A percentile compares a stretch with the other conserved stretches of the same genome.
Conservation (phyloP, 2,797 vertebrate genomes). For the Xiphorhynchus erythropygius region DNA sequence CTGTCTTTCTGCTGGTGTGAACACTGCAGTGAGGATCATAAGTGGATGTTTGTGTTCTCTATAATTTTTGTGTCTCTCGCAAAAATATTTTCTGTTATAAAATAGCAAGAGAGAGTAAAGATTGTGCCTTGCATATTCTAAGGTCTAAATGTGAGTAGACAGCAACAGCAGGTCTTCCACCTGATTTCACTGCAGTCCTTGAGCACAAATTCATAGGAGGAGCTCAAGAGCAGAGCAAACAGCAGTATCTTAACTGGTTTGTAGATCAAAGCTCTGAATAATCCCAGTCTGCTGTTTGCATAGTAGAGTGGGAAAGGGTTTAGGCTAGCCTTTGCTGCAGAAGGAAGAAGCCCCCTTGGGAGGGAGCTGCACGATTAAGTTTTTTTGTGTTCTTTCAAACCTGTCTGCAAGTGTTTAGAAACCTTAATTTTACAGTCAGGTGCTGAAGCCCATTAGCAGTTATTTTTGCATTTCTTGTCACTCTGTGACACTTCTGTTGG, state of each 20-base stretch:
- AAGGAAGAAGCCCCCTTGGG: neutral
- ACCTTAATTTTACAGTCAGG: neutral
- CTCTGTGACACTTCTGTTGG: neutral
- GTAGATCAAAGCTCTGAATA: neutral
- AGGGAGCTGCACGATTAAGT: accelerated
- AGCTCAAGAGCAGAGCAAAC: neutral
- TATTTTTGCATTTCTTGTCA: neutral
- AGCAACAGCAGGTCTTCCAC: neutral
- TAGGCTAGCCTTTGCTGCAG: neutral
- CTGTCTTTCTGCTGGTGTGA: neutral
- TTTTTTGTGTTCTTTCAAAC: neutral
- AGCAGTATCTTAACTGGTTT: neutral
- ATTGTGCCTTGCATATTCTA: neutral
- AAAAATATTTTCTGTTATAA: neutral
- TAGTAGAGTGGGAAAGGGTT: neutral
- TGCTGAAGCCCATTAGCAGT: neutral
- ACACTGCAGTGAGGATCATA: neutral
- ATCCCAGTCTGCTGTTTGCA: neutral
- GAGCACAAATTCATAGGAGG: neutral
- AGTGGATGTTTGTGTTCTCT: neutral
- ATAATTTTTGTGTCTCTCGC: neutral
- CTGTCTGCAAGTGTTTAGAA: neutral
- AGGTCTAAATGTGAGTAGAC: neutral
- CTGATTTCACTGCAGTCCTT: neutral
- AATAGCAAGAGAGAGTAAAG: neutral